Base-by-base conservation (phyloP, 2,797 vertebrate genomes). In the Pelodytes ibericus region DNA sequence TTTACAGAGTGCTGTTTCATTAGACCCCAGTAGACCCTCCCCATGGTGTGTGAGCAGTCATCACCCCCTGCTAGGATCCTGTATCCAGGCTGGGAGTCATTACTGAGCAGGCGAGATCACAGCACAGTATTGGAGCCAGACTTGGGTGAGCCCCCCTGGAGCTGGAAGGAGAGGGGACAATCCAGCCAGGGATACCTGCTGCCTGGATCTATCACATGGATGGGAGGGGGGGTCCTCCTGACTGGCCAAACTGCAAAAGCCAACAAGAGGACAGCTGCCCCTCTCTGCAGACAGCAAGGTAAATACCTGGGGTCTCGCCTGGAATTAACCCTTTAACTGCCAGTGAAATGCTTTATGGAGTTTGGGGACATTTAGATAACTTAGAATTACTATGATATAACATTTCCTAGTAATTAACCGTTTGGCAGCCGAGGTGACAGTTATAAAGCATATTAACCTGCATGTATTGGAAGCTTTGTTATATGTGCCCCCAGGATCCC, bases 41-140 rank as follows among this genome's bases (percentile, higher is more conserved):
- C 49, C n/a, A 8, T 24, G 16, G 49, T 22, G 49, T 53, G 49
- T 53, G 49, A 53, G 49, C 6, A 3, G 49, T 20, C 6, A 5
- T 53, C 49, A 22, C 49, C 49, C 49, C 22, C 49, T 22, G 49
- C 49, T 11, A 24, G 49, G 49, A 53, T 53, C 49, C 49, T 22
- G n/a, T 9, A 24, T 22, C 22, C 44, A 27, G 26, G 26, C 69
- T 51, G 47, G 33, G 25, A 71, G 69, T 27, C 30, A 44, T 61
- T 47, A 63, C n/a, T n/a, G 60, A 8, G 5, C 20, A 7, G 5
- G 13, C 20, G 44, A 62, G 33, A 41, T 15, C 16, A 6, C 15
- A 56, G 60, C 53, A 51, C 33, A 33, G 47, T 41, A 68, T 51
- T 67, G 62, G 59, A 68, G 29, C 53, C 72, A 67, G 63, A 66